phyloP scores from a whole-genome alignment of 1,140 invertebrate genomes.

The Reticulitermes speratus region DNA sequence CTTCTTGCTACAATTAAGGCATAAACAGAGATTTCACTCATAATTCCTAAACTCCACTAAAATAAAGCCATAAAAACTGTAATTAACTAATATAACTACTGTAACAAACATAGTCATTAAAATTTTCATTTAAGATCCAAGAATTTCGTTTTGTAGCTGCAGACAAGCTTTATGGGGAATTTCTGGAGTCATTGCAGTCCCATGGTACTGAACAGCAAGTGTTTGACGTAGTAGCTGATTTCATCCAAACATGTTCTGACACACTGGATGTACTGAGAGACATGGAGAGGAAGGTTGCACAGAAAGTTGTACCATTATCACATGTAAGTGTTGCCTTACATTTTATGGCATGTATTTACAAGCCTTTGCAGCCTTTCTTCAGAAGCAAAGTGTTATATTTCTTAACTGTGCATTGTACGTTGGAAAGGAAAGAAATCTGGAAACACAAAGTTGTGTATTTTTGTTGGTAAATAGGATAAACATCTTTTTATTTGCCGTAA shows the following conservation, averaged over 20 bases:
- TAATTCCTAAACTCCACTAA: too few relatives aligned
- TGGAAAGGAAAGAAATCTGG: too few relatives aligned
- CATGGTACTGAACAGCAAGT: slow-evolving; percentile 53
- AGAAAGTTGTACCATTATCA: slow-evolving; percentile 35
- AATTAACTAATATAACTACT: too few relatives aligned
- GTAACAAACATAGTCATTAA: too few relatives aligned
- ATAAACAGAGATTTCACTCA: too few relatives aligned
- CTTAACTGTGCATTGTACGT: too few relatives aligned
- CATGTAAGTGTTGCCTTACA: slow-evolving; percentile 12
- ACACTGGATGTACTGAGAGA: slow-evolving; percentile 52
- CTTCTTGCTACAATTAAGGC: too few relatives aligned
- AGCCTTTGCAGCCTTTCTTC: neutral
- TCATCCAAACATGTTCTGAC: slow-evolving; percentile 56
- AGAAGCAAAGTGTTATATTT: neutral
- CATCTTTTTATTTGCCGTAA: neutral
- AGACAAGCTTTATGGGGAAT: slow-evolving; percentile 57
- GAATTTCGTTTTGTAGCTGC: slow-evolving; percentile 39
- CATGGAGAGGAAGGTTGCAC: slow-evolving; percentile 42
- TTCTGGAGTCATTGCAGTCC: slow-evolving; percentile 57
- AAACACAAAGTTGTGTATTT: neutral
- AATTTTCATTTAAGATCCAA: neutral
- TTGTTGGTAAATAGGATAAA: neutral
- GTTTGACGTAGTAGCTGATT: slow-evolving; percentile 57
- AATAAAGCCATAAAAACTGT: too few relatives aligned
- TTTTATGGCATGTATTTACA: too few relatives aligned